Percentiles rank a stretch among this genome's conserved stretches.
Evolutionary conservation across 2,797 vertebrate species (phyloP).

Genomic region (Neosilurus hyrtlii): DNA sequence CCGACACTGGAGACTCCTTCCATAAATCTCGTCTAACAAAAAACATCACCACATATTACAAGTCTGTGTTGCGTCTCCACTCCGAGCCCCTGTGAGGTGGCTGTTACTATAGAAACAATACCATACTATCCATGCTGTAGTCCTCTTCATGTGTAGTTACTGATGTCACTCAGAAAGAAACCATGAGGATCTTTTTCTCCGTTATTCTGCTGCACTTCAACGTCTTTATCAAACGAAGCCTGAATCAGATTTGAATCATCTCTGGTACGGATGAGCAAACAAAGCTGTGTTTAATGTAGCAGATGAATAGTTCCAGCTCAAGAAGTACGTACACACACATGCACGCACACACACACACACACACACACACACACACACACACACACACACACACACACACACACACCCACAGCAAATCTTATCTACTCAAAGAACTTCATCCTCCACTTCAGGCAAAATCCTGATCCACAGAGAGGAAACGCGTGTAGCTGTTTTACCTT

Average conservation of each 20-base stretch:
- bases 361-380: constrained; percentile 5
- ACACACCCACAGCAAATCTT: constrained; percentile 61
- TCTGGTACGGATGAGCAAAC: constrained; percentile 53
- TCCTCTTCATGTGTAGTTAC: not conserved
- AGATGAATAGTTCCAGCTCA: constrained; percentile 58
- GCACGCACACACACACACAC: not conserved
- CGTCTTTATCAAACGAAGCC: constrained; percentile 17
- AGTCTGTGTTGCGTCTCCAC: not conserved
- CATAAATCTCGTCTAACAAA: not conserved
- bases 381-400: constrained; percentile 37
- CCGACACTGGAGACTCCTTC: not conserved
- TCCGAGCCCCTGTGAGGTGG: too few species aligned
- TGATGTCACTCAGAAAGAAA: not conserved
- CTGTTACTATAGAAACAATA: not conserved
- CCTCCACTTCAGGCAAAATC: constrained; percentile 56
- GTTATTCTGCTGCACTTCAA: not conserved
- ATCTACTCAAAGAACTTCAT: constrained; percentile 64
- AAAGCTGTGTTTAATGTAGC: constrained; percentile 62
- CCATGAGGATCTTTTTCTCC: not conserved
- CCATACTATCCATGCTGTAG: not conserved
- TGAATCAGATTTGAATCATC: constrained; percentile 36
- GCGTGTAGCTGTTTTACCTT: not conserved
- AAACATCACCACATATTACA: not conserved
- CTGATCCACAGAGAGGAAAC: not conserved
- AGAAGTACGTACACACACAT: not conserved